These are phyloP conservation scores for Scaptomyza hsui DNA, from an alignment of 1,140 invertebrate species.

Conservation along the genomic window DNA sequence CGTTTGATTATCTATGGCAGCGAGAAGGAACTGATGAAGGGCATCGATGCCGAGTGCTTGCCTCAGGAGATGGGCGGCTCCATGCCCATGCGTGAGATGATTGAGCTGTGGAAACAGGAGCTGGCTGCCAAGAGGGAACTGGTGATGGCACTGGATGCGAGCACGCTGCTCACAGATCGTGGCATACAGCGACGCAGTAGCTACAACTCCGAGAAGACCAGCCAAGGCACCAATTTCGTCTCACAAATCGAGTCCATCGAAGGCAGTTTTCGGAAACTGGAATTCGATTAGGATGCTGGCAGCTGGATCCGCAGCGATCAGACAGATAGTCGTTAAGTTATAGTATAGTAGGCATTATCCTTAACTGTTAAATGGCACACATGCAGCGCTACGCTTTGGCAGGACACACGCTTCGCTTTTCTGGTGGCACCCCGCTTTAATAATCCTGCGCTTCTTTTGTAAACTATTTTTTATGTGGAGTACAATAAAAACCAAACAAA, in stretches of 20 bases:
- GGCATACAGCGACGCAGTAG: slow-evolving; percentile 85
- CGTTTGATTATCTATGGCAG: slow-evolving; percentile 88
- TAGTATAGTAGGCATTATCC: slow-evolving; percentile 67
- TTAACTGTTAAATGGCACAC: slow-evolving; percentile 47
- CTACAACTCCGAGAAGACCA: slow-evolving; percentile 83
- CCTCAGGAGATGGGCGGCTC: slow-evolving; percentile 91
- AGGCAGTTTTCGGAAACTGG: slow-evolving; percentile 89
- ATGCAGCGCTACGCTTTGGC: slow-evolving; percentile 57
- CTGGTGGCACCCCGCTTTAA: slow-evolving; percentile 71
- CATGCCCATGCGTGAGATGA: slow-evolving; percentile 90
- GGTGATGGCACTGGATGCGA: slow-evolving; percentile 88
- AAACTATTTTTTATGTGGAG: slow-evolving; percentile 58
- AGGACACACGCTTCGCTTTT: slow-evolving; percentile 60
- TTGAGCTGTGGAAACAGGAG: slow-evolving; percentile 88
- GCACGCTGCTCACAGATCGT: slow-evolving; percentile 86
- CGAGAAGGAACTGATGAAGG: slow-evolving; percentile 87
- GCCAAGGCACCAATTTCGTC: slow-evolving; percentile 72
- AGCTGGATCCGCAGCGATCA: no score
- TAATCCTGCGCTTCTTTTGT: slow-evolving; percentile 73
- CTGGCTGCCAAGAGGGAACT: slow-evolving; percentile 87
- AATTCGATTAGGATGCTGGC: slow-evolving; percentile 86
- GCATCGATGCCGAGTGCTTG: slow-evolving; percentile 88
- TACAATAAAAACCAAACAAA: slow-evolving; percentile 59
- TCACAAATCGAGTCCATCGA: slow-evolving; percentile 85
- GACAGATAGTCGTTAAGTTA: slow-evolving; percentile 17